Evolutionary conservation across 2,888 invertebrate species (phyloP).

Genomic region (Aelia acuminata): DNA sequence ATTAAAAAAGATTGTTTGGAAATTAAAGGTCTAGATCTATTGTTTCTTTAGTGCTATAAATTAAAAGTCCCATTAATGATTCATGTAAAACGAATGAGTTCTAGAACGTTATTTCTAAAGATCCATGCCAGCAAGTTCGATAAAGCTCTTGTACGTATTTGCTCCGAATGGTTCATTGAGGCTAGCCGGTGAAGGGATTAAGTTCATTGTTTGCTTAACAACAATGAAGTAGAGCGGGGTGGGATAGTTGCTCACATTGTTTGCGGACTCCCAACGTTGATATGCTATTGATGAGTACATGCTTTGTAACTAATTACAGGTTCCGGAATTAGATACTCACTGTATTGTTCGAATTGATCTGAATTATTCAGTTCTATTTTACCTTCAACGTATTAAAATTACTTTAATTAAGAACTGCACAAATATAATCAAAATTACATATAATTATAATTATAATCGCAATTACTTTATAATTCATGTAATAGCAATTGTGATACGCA

Average conservation of each 20-base stretch:
- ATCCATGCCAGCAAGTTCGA: background rate
- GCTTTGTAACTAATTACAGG: background rate
- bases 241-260: background rate
- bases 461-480: too few species aligned
- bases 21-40: too few species aligned
- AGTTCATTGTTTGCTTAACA: background rate
- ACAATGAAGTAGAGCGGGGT: background rate
- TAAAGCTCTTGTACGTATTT: background rate
- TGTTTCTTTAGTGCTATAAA: too few species aligned
- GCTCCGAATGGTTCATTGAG: background rate
- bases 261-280: background rate
- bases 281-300: background rate
- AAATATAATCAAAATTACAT: background rate
- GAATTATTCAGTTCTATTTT: background rate
- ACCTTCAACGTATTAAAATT: background rate
- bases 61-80: too few species aligned
- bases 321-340: background rate
- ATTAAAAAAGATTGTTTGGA: too few species aligned
- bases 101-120: too few species aligned
- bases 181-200: background rate
- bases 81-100: too few species aligned
- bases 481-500: too few species aligned
- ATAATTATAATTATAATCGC: too few species aligned
- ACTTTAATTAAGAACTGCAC: background rate
- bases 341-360: background rate